Percentiles rank a stretch among this genome's conserved stretches.
These are phyloP conservation scores for Cavia aperea DNA, from an alignment of 2,113 vertebrate genomes.

Conservation along the genomic window DNA sequence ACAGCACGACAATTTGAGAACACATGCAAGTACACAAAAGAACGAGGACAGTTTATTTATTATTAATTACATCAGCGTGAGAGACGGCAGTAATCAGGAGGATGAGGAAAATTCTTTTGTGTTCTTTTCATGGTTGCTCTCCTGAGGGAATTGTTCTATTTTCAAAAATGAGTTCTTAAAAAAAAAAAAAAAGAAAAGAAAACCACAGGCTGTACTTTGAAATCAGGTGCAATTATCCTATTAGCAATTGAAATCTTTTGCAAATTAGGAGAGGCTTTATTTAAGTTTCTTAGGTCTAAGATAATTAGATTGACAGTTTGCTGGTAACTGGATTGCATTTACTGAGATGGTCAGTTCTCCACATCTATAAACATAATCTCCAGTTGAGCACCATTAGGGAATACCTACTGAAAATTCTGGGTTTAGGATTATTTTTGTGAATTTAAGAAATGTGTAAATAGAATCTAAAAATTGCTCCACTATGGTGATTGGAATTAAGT, in stretches of 20 bases:
- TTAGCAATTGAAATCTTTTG: slow-evolving; percentile 50
- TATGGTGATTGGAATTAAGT: background rate
- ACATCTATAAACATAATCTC: background rate
- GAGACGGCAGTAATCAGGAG: background rate
- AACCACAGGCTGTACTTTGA: slow-evolving; percentile 30
- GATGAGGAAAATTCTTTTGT: background rate
- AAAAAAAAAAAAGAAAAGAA: background rate
- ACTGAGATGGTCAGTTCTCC: background rate
- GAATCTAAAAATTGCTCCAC: slow-evolving; percentile 11
- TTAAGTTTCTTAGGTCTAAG: slow-evolving; percentile 19
- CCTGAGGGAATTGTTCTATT: slow-evolving; percentile 36
- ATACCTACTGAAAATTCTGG: background rate
- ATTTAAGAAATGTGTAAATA: background rate
- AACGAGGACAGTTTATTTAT: background rate
- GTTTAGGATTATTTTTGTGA: slow-evolving; percentile 5
- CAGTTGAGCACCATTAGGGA: background rate
- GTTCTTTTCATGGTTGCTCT: background rate
- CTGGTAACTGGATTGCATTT: background rate
- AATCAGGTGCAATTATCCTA: slow-evolving; percentile 47
- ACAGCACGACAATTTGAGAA: slow-evolving; percentile 25
- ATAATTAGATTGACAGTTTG: slow-evolving; percentile 39
- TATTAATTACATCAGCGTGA: background rate
- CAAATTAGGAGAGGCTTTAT: slow-evolving; percentile 41
- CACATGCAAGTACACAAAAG: background rate
- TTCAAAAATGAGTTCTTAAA: slow-evolving; percentile 33